Evolutionary conservation across 1,140 invertebrate species (phyloP).

Genomic region (Conopomorpha cramerella): DNA sequence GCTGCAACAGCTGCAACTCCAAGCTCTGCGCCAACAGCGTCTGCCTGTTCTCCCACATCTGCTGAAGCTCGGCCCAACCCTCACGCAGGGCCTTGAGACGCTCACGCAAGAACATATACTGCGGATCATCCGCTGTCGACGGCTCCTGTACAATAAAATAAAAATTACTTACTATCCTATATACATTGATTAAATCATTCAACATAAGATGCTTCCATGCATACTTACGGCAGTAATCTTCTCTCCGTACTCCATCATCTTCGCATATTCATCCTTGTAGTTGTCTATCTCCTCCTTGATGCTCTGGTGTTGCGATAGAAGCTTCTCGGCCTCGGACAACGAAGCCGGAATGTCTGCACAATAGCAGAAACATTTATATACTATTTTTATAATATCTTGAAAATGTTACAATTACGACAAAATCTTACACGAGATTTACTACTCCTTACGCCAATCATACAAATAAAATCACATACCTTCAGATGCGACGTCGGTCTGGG

Average conservation of each 20-base stretch:
- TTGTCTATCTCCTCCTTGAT: conserved; percentile 99
- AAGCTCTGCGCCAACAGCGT: conserved; percentile 92
- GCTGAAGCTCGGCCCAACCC: conserved; percentile 97
- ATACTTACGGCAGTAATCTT: conserved; percentile 80
- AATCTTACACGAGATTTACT: too few relatives aligned
- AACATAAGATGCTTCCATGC: conserved; percentile 1
- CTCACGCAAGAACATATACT: conserved; percentile 98
- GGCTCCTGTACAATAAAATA: conserved; percentile 57
- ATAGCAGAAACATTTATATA: too few relatives aligned
- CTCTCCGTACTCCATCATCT: conserved; percentile 99
- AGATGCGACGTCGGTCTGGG: conserved; percentile 96
- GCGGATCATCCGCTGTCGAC: conserved; percentile 89
- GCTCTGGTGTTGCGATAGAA: conserved; percentile 95
- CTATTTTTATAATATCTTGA: too few relatives aligned
- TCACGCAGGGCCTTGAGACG: conserved; percentile 96
- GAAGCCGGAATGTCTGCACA: conserved; percentile 91
- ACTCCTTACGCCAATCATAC: too few relatives aligned
- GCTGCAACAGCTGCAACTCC: conserved; percentile 92
- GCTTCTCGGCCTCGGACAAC: conserved; percentile 93
- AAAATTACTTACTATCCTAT: neutral
- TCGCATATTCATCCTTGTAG: conserved; percentile 96
- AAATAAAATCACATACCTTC: conserved; percentile 65
- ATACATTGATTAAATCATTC: neutral
- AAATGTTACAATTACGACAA: too few relatives aligned
- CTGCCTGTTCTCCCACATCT: conserved; percentile 99